These are phyloP conservation scores for Percopsis transmontana DNA, from an alignment of 2,113 vertebrate species.

Conservation along the genomic window DNA sequence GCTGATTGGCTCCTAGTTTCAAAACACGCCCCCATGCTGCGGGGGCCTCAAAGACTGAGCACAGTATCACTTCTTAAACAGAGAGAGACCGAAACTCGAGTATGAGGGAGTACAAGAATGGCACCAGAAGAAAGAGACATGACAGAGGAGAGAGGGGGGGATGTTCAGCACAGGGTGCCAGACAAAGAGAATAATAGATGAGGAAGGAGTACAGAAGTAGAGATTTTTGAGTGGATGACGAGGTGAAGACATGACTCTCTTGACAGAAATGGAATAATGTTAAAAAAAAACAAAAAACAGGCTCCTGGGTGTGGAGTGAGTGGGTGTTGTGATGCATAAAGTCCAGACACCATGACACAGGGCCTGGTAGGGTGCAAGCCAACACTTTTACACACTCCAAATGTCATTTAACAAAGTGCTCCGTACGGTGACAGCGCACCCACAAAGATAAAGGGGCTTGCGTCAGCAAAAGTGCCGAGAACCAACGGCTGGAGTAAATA, in stretches of 20 bases:
- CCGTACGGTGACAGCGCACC: constrained; percentile 16
- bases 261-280: neutral
- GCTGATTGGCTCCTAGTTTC: constrained; percentile 46
- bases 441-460: neutral
- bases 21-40: constrained; percentile 22
- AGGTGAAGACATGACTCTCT: neutral
- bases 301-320: no score
- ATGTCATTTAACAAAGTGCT: constrained; percentile 21
- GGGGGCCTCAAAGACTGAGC: constrained; percentile 15
- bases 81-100: neutral
- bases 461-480: constrained; percentile 9
- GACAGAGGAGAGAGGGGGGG: neutral
- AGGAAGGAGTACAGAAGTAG: neutral
- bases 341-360: constrained; percentile 18
- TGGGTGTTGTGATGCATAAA: no score
- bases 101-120: constrained; percentile 1
- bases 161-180: neutral
- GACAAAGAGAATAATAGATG: neutral
- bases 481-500: constrained; percentile 10
- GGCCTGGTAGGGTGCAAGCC: constrained; percentile 11
- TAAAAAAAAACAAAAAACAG: no score
- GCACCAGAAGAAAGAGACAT: neutral
- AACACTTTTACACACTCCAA: constrained; percentile 20
- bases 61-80: constrained; percentile 11
- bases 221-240: neutral